Evolutionary conservation across 2,113 vertebrate genomes (phyloP).

Genomic region (Plestiodon gilberti): DNA sequence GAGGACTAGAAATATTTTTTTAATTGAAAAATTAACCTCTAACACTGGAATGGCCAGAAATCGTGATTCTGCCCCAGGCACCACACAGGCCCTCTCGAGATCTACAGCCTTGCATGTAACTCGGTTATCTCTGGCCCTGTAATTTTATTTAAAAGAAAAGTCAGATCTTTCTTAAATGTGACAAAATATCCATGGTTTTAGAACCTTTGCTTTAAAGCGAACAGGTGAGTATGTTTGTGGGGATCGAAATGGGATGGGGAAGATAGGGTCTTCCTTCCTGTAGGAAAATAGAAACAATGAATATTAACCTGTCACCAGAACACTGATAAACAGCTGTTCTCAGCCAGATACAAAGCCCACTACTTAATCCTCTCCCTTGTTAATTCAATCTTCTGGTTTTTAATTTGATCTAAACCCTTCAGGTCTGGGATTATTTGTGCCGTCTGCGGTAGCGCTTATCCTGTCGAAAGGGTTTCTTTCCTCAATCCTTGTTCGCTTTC

Average conservation of each 20-base stretch:
- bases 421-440: slow-evolving; percentile 52
- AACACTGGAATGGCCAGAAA: background rate
- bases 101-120: background rate
- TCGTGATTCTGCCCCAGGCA: too few relatives aligned
- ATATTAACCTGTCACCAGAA: slow-evolving; percentile 65
- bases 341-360: slow-evolving; percentile 53
- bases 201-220: background rate
- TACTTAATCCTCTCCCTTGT: slow-evolving; percentile 61
- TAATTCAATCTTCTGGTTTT: slow-evolving; percentile 61
- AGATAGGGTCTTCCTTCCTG: slow-evolving; percentile 38
- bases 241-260: fast-evolving
- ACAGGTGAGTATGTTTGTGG: background rate
- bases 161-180: background rate
- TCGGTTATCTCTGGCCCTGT: background rate
- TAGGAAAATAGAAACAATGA: slow-evolving; percentile 61
- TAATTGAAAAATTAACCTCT: background rate
- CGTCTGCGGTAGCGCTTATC: slow-evolving; percentile 45
- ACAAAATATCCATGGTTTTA: background rate
- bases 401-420: slow-evolving; percentile 64
- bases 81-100: background rate
- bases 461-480: background rate
- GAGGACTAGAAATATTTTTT: background rate
- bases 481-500: slow-evolving; percentile 50
- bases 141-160: background rate
- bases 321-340: slow-evolving; percentile 64